Conservation (phyloP, 2,113 vertebrate genomes). For the Hyla sarda region DNA sequence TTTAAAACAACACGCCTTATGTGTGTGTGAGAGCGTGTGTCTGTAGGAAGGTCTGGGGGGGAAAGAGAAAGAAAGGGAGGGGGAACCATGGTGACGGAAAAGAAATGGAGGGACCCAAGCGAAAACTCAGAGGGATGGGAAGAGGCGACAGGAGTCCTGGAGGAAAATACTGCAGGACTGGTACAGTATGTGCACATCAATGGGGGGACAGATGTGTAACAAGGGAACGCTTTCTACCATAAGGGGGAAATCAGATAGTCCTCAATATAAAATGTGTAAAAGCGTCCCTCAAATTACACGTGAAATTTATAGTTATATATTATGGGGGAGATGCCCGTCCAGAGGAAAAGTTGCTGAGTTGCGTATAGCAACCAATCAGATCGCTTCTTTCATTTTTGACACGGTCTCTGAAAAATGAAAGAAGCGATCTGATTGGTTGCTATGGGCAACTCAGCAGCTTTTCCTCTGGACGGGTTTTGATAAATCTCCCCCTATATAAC, state of each 20-base stretch:
- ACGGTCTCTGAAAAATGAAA: no score
- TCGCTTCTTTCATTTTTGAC: no score
- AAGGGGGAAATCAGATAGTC: not conserved
- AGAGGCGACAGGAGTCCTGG: not conserved
- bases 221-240: no score
- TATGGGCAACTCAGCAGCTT: no score
- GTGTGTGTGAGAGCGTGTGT: conserved; percentile 53
- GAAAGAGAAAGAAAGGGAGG: conserved; percentile 30
- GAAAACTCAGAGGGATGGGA: not conserved
- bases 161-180: not conserved
- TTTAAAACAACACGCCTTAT: conserved; percentile 59
- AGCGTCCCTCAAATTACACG: not conserved
- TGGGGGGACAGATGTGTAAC: no score
- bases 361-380: no score
- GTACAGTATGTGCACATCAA: not conserved
- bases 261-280: not conserved
- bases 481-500: no score
- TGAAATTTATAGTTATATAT: no score
- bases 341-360: no score
- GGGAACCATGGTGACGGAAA: not conserved
- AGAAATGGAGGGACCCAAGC: conserved; percentile 3
- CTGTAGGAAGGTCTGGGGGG: conserved; percentile 35
- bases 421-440: no score
- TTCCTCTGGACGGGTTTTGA: no score
- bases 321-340: not conserved